Evolutionary conservation across 2,888 invertebrate genomes (phyloP), one percentile per base, ranked within the genome.

Genomic region (Dione juno): DNA sequence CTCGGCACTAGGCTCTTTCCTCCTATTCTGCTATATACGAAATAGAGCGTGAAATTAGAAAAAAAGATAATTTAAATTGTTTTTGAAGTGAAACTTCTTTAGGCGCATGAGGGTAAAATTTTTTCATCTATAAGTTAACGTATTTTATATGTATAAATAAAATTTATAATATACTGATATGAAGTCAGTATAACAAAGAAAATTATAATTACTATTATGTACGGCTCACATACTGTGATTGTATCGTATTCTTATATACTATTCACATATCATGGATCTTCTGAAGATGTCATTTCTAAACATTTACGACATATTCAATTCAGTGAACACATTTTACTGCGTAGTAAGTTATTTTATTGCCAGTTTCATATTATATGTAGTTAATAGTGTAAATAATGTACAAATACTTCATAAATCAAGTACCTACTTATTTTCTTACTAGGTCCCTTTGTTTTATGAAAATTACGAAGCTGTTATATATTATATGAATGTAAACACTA

Each of bases 271-370:
- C 16, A 48, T 3, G 37, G 16, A 37, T 16, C 37, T 37, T 19
- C 16, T 40, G 57, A 57, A 57, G 57, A 57, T 11, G 57, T 40
- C 16, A 37, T 57, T 57, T 37, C 16, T 37, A 57, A 57, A 16
- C 10, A 57, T 19, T 50, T 21, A 10, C 57, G 13, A 11, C 16
- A 37, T 37, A 16, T 57, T 7, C 57, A 40, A 48, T 57, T 57
- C 16, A 37, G 37, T 16, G 37, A 37, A 16, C 16, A 16, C 35
- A 54, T 37, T 57, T 57, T 14, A 37, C 57, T 37, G 16, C 57
- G 57, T 35, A 54, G 37, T 54, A 54, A 37, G 37, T 57, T 10
- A 16, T 37, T 57, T 57, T 37, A 54, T 57, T 57, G 6, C 57
- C 37, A 16, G 37, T 57, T 57, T 57, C n/a, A 37, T 57, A 57